Percentiles rank a stretch among this genome's conserved stretches.
Conservation (phyloP, 2,888 invertebrate species). For the Holacanthella duospinosa region DNA sequence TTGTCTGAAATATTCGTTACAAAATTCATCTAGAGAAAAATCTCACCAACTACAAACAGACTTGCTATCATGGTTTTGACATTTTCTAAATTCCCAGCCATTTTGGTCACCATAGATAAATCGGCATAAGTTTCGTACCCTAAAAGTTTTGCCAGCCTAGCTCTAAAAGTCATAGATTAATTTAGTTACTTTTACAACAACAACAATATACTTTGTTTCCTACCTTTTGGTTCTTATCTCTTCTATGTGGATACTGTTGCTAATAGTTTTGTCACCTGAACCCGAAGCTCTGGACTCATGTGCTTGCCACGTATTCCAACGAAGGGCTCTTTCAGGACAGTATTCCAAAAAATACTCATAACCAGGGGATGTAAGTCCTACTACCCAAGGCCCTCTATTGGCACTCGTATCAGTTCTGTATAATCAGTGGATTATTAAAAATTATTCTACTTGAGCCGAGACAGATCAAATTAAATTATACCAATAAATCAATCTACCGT, state of each 20-base stretch:
- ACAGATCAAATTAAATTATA: conserved; percentile 1
- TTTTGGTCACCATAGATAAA: conserved; percentile 87
- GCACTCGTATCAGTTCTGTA: conserved; percentile 42
- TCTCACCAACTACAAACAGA: conserved; percentile 8
- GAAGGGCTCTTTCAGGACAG: conserved; percentile 63
- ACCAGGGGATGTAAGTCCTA: conserved; percentile 63
- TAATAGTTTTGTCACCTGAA: conserved; percentile 47
- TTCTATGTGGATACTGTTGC: conserved; percentile 63
- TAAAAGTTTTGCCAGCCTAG: conserved; percentile 60
- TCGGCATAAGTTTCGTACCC: conserved; percentile 71
- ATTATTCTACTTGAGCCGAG: conserved; percentile 38
- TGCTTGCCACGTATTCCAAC: conserved; percentile 80
- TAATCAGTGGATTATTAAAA: conserved; percentile 5
- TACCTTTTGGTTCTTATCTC: conserved; percentile 57
- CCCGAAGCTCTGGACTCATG: conserved; percentile 59
- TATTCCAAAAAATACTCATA: conserved; percentile 68
- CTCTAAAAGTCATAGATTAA: conserved; percentile 42
- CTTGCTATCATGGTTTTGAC: conserved; percentile 55
- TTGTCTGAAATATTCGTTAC: too few species aligned
- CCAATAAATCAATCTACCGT: background rate
- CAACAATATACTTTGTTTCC: background rate
- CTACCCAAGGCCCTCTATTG: conserved; percentile 68
- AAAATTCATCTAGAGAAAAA: background rate
- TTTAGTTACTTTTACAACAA: too few species aligned
- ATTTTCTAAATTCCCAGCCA: conserved; percentile 71